phyloP scores from a whole-genome alignment of 2,888 invertebrate species.

The Zaprionus lineosus region DNA sequence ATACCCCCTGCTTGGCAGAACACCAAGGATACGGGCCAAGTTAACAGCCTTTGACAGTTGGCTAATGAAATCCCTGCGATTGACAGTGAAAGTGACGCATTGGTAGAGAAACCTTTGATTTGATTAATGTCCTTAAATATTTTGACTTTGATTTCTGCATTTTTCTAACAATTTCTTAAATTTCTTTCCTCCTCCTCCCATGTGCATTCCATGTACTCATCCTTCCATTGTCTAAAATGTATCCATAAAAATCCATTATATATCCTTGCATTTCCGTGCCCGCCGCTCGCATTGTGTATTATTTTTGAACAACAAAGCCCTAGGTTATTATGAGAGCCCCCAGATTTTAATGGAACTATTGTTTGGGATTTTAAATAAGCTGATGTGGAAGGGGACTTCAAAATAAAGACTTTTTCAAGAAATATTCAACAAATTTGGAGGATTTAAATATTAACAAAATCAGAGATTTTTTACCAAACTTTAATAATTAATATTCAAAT shows the following conservation, averaged over 20 bases:
- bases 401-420: not conserved
- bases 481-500: too few relatives aligned
- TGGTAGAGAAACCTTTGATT: constrained; percentile 12
- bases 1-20: constrained; percentile 18
- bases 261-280: constrained; percentile 14
- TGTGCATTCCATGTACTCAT: too few relatives aligned
- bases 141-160: not conserved
- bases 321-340: too few relatives aligned
- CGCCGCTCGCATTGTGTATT: constrained; percentile 34
- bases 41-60: constrained; percentile 51
- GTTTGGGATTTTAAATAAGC: constrained; percentile 25
- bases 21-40: constrained; percentile 6
- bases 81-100: constrained; percentile 43
- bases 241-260: constrained; percentile 60
- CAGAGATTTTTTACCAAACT: too few relatives aligned
- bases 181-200: too few relatives aligned
- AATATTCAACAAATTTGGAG: not conserved
- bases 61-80: constrained; percentile 61
- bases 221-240: too few relatives aligned
- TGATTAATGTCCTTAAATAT: constrained; percentile 59
- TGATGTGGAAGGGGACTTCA: too few relatives aligned
- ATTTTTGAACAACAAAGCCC: constrained; percentile 56
- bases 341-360: constrained; percentile 57
- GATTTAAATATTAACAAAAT: not conserved
- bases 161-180: constrained; percentile 29